A percentile compares a stretch with the other conserved stretches of the same genome.
Evolutionary conservation across 2,113 vertebrate genomes (phyloP).

Genomic region (Macquaria ambigua): DNA sequence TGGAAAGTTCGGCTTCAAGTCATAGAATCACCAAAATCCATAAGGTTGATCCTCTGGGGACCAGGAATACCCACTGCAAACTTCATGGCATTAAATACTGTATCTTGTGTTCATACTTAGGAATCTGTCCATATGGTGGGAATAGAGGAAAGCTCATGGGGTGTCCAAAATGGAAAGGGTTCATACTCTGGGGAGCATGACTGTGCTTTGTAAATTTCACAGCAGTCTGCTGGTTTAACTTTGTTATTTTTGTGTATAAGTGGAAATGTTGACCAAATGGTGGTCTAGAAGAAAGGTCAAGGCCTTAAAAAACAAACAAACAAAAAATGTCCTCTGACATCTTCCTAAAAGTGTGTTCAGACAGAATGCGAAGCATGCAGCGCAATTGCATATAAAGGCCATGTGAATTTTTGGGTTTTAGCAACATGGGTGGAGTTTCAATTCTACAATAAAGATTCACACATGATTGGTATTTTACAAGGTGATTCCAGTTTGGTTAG

Average conservation of each 20-base stretch:
- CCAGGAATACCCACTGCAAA: too few species aligned
- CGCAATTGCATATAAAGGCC: background rate
- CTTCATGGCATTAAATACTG: too few species aligned
- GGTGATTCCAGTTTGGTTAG: background rate
- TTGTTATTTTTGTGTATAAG: background rate
- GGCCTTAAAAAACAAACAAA: too few species aligned
- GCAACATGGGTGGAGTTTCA: background rate
- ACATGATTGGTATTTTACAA: background rate
- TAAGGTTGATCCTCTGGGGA: too few species aligned
- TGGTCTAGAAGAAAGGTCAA: background rate
- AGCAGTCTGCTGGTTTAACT: too few species aligned
- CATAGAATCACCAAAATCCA: too few species aligned
- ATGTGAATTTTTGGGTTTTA: background rate
- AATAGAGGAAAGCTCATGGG: background rate
- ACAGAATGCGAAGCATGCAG: background rate
- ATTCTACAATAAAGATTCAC: background rate
- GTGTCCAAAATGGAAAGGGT: background rate
- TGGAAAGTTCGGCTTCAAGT: background rate
- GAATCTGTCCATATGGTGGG: background rate
- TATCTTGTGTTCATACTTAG: background rate
- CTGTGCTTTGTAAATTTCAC: background rate
- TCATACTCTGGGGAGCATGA: background rate
- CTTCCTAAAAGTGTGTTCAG: background rate
- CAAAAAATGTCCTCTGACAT: background rate
- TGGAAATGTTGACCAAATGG: background rate